Evolutionary conservation across 2,797 vertebrate genomes (phyloP), one percentile per base, ranked within the genome.

Genomic region (Pampus argenteus): DNA sequence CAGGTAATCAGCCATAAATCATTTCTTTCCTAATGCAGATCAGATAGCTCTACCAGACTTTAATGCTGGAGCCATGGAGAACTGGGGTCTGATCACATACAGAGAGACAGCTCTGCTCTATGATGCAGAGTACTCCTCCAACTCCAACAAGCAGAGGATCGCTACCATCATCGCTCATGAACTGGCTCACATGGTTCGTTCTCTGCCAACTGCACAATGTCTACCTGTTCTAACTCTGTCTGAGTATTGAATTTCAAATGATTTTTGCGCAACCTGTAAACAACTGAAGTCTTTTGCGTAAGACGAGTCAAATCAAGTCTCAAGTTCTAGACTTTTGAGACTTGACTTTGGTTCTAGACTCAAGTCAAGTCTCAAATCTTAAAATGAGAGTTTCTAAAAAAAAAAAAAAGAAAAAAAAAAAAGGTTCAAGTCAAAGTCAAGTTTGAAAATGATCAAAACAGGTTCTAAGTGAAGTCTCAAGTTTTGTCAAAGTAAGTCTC

Each of bases 1-100:
- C 13, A 38, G 11, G 5, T 29, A 28, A 25, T 40, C 2, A 59
- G 40, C 11, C 20, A 22, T 5, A 38, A 29, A 40, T 58, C 3
- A 29, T 45, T 1, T 79, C 7, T 54, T 50, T 54, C 11, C 9
- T 11, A 25, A 2, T 63, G 0, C 18, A 99, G 98, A 98, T 86
- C 98, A 99, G 91, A 94, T 99, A 0, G 97, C 89, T 18, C 89
- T 99, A 23, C 98, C 98, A 0, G 97, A 98, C 85, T 99, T 99
- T 76, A 95, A 93, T 0, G 96, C 97, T 0, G 97, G 97, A 0
- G 98, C 97, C 4, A 99, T 99, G 98, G 98, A 99, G 92, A 99
- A 99, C 93, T 99, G 98, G 98, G 98, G 98, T 17, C 93, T 99
- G 52, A 93, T 99, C 88, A 99, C 97, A 0, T 99, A 99, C 93